Evolutionary conservation across 1,140 invertebrate species (phyloP).

Genomic region (Pentalonia nigronervosa): DNA sequence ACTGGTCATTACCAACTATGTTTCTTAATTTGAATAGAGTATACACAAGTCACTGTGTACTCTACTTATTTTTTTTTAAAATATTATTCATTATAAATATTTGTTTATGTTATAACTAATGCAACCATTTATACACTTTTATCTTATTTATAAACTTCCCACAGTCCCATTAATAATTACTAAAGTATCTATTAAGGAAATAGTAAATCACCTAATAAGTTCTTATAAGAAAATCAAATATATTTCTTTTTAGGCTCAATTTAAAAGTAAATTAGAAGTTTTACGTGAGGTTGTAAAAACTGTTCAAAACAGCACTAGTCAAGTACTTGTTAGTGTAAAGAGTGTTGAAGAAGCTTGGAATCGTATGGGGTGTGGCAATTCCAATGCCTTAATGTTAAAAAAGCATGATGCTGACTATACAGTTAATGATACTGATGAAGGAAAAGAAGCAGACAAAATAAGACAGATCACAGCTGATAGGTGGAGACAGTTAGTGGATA

Average conservation of each 20-base stretch:
- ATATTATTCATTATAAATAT: too few species aligned
- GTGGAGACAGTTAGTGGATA: constrained; percentile 40
- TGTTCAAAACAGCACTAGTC: constrained; percentile 46
- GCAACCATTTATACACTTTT: too few species aligned
- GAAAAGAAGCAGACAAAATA: constrained; percentile 39
- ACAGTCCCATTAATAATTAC: background rate
- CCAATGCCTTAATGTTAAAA: constrained; percentile 46
- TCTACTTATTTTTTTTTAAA: too few species aligned
- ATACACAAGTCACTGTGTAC: too few species aligned
- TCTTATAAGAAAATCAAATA: background rate
- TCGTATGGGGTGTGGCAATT: constrained; percentile 34
- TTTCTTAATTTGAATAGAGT: too few species aligned
- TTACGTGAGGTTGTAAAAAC: constrained; percentile 13
- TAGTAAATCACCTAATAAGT: background rate
- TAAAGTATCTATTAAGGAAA: background rate
- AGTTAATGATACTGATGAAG: constrained; percentile 42
- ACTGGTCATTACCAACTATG: too few species aligned
- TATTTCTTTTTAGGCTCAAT: constrained; percentile 12
- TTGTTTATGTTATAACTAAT: too few species aligned
- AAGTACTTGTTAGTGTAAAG: constrained; percentile 13
- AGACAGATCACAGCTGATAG: constrained; percentile 47
- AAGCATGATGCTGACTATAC: constrained; percentile 25
- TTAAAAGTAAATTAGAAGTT: constrained; percentile 41
- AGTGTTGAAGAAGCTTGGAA: constrained; percentile 44
- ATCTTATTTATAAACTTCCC: too few species aligned